Evolutionary conservation across 2,113 vertebrate genomes (phyloP).

Genomic region (Calonectris borealis): DNA sequence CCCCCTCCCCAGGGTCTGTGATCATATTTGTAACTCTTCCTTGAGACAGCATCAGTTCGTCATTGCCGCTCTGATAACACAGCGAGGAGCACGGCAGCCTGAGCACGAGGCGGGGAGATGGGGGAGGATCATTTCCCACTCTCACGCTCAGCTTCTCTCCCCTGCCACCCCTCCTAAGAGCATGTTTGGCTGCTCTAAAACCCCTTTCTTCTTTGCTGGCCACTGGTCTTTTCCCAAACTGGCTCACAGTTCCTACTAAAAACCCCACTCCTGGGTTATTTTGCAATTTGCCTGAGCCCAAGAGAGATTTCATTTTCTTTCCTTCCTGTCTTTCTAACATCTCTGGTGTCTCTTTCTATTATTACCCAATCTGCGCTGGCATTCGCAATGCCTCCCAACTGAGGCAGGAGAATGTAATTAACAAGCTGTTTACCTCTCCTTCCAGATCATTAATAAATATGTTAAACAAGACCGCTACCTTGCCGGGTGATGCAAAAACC

Average conservation of each 20-base stretch:
- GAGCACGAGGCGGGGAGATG: not conserved
- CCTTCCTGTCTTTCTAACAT: conserved; percentile 5
- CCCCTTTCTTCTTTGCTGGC: not conserved
- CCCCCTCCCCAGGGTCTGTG: not conserved
- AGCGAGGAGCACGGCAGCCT: not conserved
- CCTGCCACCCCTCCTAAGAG: fast-evolving
- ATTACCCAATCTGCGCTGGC: conserved; percentile 34
- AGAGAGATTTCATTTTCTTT: conserved; percentile 23
- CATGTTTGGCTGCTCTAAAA: not conserved
- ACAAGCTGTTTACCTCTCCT: conserved; percentile 62
- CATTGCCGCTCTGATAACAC: not conserved
- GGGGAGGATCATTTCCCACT: not conserved
- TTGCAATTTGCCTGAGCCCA: not conserved
- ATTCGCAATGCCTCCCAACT: conserved; percentile 25
- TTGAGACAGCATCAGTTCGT: not conserved
- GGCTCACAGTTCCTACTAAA: not conserved
- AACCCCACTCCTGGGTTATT: not conserved
- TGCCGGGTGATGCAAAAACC: conserved; percentile 7
- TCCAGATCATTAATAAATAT: conserved; percentile 57
- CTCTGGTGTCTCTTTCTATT: conserved; percentile 41
- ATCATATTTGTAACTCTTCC: conserved; percentile 35
- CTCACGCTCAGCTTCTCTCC: not conserved
- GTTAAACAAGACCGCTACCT: conserved; percentile 23
- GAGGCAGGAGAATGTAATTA: conserved; percentile 55
- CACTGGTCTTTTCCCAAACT: not conserved